Percentiles rank a stretch among this genome's conserved stretches.
phyloP scores from a whole-genome alignment of 2,888 invertebrate species.

The Hypolimnas misippus region DNA sequence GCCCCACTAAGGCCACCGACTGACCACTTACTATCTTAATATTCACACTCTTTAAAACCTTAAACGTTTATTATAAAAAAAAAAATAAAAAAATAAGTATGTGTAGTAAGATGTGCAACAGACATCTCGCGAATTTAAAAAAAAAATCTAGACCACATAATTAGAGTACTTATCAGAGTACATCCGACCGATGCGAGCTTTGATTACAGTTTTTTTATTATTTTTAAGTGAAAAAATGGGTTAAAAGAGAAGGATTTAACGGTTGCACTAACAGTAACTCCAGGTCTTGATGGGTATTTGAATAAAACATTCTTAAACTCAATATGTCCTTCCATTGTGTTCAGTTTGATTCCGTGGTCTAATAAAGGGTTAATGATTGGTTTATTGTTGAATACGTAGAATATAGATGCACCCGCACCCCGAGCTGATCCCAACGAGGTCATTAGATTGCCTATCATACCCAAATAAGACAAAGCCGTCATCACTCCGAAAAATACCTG shows the following conservation, averaged over 20 bases:
- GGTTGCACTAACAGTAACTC: conserved; percentile 85
- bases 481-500: conserved; percentile 90
- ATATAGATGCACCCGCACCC: conserved; percentile 90
- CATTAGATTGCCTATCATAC: conserved; percentile 89
- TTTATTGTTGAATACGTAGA: conserved; percentile 86
- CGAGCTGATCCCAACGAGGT: conserved; percentile 89
- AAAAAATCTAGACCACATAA: too few species aligned
- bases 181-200: too few species aligned
- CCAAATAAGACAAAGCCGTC: conserved; percentile 87
- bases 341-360: conserved; percentile 82
- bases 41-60: conserved; percentile 86
- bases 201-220: too few species aligned
- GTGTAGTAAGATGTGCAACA: too few species aligned
- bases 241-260: neutral
- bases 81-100: too few species aligned
- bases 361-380: conserved; percentile 88
- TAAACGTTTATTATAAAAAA: conserved; percentile 30
- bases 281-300: conserved; percentile 90
- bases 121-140: too few species aligned
- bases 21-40: conserved; percentile 88
- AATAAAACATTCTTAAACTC: conserved; percentile 89
- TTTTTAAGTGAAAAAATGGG: too few species aligned
- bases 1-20: conserved; percentile 90
- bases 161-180: too few species aligned
- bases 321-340: conserved; percentile 84